Evolutionary conservation across 1,140 invertebrate species (phyloP), one percentile per base, ranked within the genome.

Genomic region (Trichomalopsis sarcophagae): DNA sequence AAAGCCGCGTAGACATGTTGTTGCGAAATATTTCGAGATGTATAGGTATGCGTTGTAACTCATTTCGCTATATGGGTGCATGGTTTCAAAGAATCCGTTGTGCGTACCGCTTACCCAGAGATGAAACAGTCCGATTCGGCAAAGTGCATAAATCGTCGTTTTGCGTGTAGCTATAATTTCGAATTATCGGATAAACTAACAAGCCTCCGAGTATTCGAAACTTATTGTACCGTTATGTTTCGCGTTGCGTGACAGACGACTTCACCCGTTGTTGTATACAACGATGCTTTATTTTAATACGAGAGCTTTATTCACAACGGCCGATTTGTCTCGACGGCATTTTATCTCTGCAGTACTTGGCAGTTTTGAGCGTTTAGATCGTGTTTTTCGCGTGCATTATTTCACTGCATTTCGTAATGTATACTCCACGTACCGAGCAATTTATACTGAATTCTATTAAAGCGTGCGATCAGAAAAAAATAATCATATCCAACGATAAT

Each of bases 111-210:
- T 81, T 50, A 33, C 30, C 73, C 17, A 84, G 62, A 84, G 62
- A 84, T 84, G 30, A 27, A 84, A 47, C 30, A 21, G 50, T n/a
- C n/a, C 36, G 84, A 81, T 84, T 79, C n/a, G 71, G 30, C 14
- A 69, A 79, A 77, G 74, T 77, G 40, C 36, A 77, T 80, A 74
- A 84, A 84, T 80, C 47, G n/a, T 36, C 7, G 47, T 62, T 75
- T 66, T 23, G 68, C 47, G 27, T 80, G 36, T n/a, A 62, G 30
- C 13, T 71, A 44, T 44, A 66, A 79, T 85, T 85, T 76, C 77
- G 30, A 75, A 85, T 85, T 69, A 81, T 36, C 84, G 71, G 69
- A 68, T 76, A 79, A 81, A 85, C 79, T 62, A 85, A 85, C 62
- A 77, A 71, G 40, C 23, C n/a, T 50, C 36, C 2, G 55, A 30